Percentiles rank a stretch among this genome's conserved stretches.
Evolutionary conservation across 2,888 invertebrate genomes (phyloP).

Genomic region (Synanthedon myopaeformis): DNA sequence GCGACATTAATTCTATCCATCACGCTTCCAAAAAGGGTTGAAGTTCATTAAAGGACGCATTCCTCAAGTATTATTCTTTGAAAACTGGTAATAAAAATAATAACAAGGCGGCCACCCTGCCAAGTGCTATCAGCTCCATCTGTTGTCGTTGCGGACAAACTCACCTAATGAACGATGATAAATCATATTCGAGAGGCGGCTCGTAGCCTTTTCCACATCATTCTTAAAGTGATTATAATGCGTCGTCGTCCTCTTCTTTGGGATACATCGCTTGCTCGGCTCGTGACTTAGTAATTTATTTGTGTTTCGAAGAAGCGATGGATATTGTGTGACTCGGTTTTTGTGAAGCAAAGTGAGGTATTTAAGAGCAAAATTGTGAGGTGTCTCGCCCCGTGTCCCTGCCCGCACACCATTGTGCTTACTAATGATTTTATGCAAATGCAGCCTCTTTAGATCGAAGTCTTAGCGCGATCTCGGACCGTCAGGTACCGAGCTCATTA

Average conservation of each 20-base stretch:
- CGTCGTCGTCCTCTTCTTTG: conserved; percentile 10
- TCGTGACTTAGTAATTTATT: not conserved
- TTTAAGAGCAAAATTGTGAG: conserved; percentile 50
- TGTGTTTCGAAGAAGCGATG: conserved; percentile 17
- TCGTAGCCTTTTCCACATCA: conserved; percentile 42
- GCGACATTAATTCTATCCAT: conserved; percentile 68
- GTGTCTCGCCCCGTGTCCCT: conserved; percentile 63
- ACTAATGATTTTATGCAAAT: conserved; percentile 72
- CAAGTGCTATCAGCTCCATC: conserved; percentile 71
- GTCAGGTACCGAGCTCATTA: conserved; percentile 69
- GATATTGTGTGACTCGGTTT: conserved; percentile 5
- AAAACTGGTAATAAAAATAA: conserved; percentile 70
- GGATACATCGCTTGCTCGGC: conserved; percentile 26
- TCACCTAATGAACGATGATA: conserved; percentile 71
- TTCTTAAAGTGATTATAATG: conserved; percentile 26
- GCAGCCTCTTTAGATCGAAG: conserved; percentile 70
- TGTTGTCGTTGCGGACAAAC: conserved; percentile 71
- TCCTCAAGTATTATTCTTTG: conserved; percentile 70
- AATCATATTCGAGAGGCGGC: conserved; percentile 70
- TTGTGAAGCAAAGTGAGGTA: conserved; percentile 22
- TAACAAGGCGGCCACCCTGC: conserved; percentile 70
- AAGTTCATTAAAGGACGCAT: conserved; percentile 69
- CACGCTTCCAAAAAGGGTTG: conserved; percentile 67
- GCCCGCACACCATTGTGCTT: conserved; percentile 68
- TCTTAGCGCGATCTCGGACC: conserved; percentile 69